Evolutionary conservation across 2,888 invertebrate genomes (phyloP), one percentile per base, ranked within the genome.

Genomic region (Uloborus plumipes): DNA sequence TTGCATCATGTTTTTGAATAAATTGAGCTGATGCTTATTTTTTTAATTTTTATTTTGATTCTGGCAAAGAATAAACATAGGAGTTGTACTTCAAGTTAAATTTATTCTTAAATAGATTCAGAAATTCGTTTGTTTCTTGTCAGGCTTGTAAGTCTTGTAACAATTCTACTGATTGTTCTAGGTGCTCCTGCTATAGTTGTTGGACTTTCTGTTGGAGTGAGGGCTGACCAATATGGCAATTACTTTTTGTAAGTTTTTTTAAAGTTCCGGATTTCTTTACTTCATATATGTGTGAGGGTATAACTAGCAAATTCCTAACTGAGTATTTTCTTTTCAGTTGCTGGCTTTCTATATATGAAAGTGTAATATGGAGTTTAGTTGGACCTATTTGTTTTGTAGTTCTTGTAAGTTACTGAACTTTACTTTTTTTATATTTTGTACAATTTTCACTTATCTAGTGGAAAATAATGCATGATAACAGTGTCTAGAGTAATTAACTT

Each of bases 161-260:
- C 26, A 26, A 64, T 78, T 39, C 86, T 87, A 31, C 4, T 26
- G 26, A 2, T 26, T 26, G 26, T 26, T 26, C 4, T 85, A 89
- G 89, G 89, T 7, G 87, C 89, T 74, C 98, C 98, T 0, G 97
- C 97, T 0, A 93, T 98, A 16, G 92, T 95, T 65, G 95, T 98
- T 0, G 96, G 96, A 50, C 91, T 98, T 26, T 94, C 97, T 2
- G 95, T 97, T 39, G 95, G 96, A 0, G 95, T 98, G 0, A 92
- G 96, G 75, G 96, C 96, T 53, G 96, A 97, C 87, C 97, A 97
- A 88, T 98, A 98, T 89, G 98, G 97, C 87, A 97, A 96, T 88
- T 94, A 94, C 87, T 93, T 95, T 84, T 97, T 97, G 96, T 97
- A 90, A 94, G 95, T 93, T 64, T 26, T 2, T 26, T 3, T 3